Evolutionary conservation across 37 sponge, comb jelly and placozoan species (phyloP).

Genomic region (Amphimedon queenslandica): DNA sequence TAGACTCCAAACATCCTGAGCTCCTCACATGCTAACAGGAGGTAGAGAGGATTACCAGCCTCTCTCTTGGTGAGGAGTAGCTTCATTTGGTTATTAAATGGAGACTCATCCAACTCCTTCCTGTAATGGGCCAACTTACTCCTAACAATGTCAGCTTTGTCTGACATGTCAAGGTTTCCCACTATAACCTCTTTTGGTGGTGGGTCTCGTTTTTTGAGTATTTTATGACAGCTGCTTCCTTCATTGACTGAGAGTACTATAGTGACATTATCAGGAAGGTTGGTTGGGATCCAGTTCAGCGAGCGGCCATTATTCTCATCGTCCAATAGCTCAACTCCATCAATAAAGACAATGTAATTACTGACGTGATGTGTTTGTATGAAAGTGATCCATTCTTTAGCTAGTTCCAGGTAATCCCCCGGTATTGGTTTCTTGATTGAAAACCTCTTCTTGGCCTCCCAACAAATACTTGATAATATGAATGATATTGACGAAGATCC

Average conservation of each 20-base stretch:
- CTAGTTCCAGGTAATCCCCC: slow-evolving; percentile 70
- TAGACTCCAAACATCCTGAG: slow-evolving; percentile 92
- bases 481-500: slow-evolving; percentile 68
- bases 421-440: slow-evolving; percentile 42
- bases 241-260: slow-evolving; percentile 69
- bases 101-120: slow-evolving; percentile 92
- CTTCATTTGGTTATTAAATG: slow-evolving; percentile 97
- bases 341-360: slow-evolving; percentile 66
- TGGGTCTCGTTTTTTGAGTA: slow-evolving; percentile 39
- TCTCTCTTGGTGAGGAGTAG: slow-evolving; percentile 95
- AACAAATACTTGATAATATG: slow-evolving; percentile 69
- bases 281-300: slow-evolving; percentile 83
- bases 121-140: slow-evolving; percentile 65
- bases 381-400: slow-evolving; percentile 51
- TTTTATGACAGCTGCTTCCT: slow-evolving; percentile 21
- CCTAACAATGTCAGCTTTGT: slow-evolving; percentile 88
- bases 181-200: slow-evolving; percentile 48
- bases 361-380: slow-evolving; percentile 31
- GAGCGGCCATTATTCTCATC: slow-evolving; percentile 67
- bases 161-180: slow-evolving; percentile 78
- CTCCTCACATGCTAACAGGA: slow-evolving; percentile 92
- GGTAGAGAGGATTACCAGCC: slow-evolving; percentile 87
- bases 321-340: slow-evolving; percentile 87
- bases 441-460: slow-evolving; percentile 73
- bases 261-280: slow-evolving; percentile 47